Conservation (phyloP, 2,113 vertebrate genomes). For the Otus sunia region DNA sequence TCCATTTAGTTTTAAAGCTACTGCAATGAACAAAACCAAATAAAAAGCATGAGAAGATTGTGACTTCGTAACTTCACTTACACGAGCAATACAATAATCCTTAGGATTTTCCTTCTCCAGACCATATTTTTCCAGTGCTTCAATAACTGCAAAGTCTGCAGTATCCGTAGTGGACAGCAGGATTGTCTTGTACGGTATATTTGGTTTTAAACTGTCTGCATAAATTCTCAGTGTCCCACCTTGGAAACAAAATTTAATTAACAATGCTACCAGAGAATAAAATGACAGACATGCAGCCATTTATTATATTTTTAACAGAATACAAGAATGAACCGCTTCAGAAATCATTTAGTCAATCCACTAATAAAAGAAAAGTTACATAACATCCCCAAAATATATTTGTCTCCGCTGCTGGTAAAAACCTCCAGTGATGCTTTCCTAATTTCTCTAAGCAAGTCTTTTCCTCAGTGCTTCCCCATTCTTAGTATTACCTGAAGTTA, state of each 20-base stretch:
- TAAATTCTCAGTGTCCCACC: slow-evolving; percentile 96
- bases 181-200: slow-evolving; percentile 98
- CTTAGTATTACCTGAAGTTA: background rate
- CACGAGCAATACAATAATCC: slow-evolving; percentile 95
- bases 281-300: background rate
- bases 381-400: background rate
- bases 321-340: background rate
- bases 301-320: background rate
- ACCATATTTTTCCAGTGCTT: slow-evolving; percentile 96
- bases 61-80: slow-evolving; percentile 59
- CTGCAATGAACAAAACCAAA: background rate
- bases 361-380: background rate
- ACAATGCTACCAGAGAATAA: background rate
- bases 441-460: background rate
- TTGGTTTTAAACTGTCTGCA: slow-evolving; percentile 95
- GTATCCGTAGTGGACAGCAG: slow-evolving; percentile 93
- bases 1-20: background rate
- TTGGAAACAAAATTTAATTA: slow-evolving; percentile 59
- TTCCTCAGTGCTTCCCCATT: background rate
- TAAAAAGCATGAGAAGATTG: background rate
- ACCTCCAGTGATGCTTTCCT: background rate
- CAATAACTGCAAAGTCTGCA: slow-evolving; percentile 92
- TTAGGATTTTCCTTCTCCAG: slow-evolving; percentile 94
- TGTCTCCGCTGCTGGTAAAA: background rate
- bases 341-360: background rate